Conservation (phyloP, 2,888 invertebrate genomes). For the Drosophila setosimentum region DNA sequence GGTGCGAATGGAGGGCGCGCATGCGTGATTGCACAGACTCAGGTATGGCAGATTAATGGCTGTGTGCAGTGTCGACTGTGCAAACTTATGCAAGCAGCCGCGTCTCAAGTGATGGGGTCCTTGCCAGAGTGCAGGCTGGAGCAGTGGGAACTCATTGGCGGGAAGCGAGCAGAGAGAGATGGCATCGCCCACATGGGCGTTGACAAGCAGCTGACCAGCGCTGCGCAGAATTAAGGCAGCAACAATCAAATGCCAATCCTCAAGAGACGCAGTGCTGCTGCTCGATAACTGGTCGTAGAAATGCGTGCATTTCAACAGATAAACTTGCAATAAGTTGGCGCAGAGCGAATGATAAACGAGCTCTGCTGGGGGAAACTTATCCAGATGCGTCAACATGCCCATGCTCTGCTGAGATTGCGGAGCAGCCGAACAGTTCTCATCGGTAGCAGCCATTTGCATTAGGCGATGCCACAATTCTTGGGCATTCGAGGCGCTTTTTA, state of each 20-base stretch:
- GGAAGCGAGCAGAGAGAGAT: conserved; percentile 40
- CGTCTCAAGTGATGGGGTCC: conserved; percentile 64
- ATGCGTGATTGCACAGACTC: conserved; percentile 97
- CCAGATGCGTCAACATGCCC: conserved; percentile 88
- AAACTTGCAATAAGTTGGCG: conserved; percentile 88
- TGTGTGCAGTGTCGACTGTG: conserved; percentile 86
- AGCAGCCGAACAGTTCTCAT: neutral
- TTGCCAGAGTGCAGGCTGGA: conserved; percentile 71
- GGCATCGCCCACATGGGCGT: conserved; percentile 89
- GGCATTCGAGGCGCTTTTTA: conserved; percentile 22
- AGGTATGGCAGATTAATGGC: conserved; percentile 94
- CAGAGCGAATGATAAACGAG: conserved; percentile 46
- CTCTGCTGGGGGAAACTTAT: conserved; percentile 88
- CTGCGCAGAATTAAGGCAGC: conserved; percentile 90
- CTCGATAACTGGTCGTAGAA: conserved; percentile 87
- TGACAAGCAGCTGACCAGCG: conserved; percentile 91
- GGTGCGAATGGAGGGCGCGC: conserved; percentile 92
- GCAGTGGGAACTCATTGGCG: conserved; percentile 44
- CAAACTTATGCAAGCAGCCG: conserved; percentile 72
- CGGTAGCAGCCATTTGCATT: neutral
- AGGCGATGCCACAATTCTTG: conserved; percentile 66
- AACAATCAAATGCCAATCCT: conserved; percentile 85
- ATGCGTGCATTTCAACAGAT: conserved; percentile 88
- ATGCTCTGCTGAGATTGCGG: conserved; percentile 61
- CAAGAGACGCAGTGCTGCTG: conserved; percentile 58